phyloP scores from a whole-genome alignment of 2,113 vertebrate species.

The Siniperca knerii region DNA sequence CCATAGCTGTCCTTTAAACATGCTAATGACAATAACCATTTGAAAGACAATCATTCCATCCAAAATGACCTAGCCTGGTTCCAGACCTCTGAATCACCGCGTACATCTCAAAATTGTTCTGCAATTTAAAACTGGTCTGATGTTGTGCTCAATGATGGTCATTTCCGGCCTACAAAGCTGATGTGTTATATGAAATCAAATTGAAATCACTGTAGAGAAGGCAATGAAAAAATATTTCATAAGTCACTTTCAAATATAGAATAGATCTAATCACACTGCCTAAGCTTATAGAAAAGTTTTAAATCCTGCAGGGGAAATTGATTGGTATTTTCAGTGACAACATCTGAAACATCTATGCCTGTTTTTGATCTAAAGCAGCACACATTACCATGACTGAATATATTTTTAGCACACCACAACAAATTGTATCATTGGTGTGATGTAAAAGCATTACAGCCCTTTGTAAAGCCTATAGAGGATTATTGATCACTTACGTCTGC shows the following conservation, averaged over 20 bases:
- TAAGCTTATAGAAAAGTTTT: slow-evolving; percentile 16
- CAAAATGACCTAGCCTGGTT: not conserved
- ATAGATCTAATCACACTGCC: slow-evolving; percentile 19
- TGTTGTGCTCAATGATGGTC: not conserved
- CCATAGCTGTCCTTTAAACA: not conserved
- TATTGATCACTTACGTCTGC: slow-evolving; percentile 27
- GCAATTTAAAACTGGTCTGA: not conserved
- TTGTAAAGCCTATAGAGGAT: slow-evolving; percentile 11
- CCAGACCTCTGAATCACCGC: not conserved
- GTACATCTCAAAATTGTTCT: slow-evolving; percentile 6
- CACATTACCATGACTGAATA: not conserved
- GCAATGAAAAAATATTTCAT: slow-evolving; percentile 1
- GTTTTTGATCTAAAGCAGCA: slow-evolving; percentile 14
- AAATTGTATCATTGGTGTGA: slow-evolving; percentile 29
- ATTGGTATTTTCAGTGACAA: slow-evolving; percentile 12
- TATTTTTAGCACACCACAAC: slow-evolving; percentile 17
- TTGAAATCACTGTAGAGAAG: not conserved
- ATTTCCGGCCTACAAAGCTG: not conserved
- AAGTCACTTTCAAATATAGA: slow-evolving; percentile 23
- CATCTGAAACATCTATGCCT: not conserved
- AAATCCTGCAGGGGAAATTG: slow-evolving; percentile 26
- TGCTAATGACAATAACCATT: not conserved
- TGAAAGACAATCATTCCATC: not conserved
- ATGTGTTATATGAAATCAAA: not conserved
- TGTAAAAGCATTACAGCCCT: slow-evolving; percentile 30